These are phyloP conservation scores for Cyclura pinguis DNA, from an alignment of 2,797 vertebrate genomes.

Conservation along the genomic window DNA sequence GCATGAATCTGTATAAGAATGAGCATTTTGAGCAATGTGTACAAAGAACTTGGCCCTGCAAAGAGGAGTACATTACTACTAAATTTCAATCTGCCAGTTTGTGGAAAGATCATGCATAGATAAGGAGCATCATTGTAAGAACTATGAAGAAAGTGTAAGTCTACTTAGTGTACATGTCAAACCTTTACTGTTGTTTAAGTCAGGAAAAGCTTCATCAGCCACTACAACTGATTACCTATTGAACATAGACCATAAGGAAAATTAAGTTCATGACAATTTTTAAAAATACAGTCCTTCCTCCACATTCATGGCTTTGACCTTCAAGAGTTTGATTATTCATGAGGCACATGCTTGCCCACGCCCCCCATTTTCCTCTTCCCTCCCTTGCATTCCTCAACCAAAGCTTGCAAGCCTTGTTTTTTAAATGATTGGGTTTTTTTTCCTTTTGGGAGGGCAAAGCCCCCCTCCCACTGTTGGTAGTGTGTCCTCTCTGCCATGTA, in stretches of 20 bases:
- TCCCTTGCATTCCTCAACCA: no score
- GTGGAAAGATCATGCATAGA: not conserved
- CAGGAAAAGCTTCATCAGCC: not conserved
- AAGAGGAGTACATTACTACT: not conserved
- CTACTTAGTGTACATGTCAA: not conserved
- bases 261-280: not conserved
- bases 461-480: no score
- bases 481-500: no score
- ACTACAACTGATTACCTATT: not conserved
- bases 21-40: not conserved
- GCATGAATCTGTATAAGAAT: not conserved
- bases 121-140: not conserved
- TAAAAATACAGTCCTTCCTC: no score
- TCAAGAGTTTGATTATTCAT: no score
- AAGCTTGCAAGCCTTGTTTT: no score
- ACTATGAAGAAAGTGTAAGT: not conserved
- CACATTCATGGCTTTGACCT: no score
- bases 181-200: not conserved
- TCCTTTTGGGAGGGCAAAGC: no score
- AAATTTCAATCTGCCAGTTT: not conserved
- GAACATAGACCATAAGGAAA: not conserved
- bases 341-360: no score
- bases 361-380: no score
- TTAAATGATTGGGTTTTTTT: no score
- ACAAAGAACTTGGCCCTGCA: not conserved